Evolutionary conservation across 2,797 vertebrate species (phyloP).

Genomic region (Lates japonicus): DNA sequence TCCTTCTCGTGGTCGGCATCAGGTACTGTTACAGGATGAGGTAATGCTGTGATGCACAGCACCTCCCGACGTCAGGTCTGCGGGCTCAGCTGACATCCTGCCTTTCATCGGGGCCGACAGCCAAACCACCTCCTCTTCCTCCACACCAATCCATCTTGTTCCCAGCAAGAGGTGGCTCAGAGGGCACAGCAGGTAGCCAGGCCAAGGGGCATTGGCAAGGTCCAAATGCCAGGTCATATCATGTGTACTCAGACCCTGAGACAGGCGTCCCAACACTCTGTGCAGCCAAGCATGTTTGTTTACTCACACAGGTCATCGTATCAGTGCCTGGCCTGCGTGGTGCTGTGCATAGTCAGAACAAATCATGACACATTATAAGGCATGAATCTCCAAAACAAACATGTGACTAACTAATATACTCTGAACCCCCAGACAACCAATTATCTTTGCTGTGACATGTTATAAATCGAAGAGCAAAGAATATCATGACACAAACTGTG

Average conservation of each 20-base stretch:
- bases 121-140: conserved; percentile 24
- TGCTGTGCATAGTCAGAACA: conserved; percentile 26
- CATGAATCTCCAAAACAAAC: conserved; percentile 42
- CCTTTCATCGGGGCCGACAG: conserved; percentile 45
- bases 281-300: conserved; percentile 56
- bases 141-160: conserved; percentile 20
- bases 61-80: conserved; percentile 31
- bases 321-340: conserved; percentile 28
- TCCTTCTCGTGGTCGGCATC: conserved; percentile 4
- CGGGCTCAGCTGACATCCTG: conserved; percentile 37
- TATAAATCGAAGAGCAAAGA: not conserved
- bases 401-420: conserved; percentile 10
- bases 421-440: not conserved
- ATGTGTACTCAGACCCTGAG: conserved; percentile 64
- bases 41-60: conserved; percentile 13
- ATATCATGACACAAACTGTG: conserved; percentile 3
- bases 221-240: conserved; percentile 70
- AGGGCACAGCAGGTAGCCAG: conserved; percentile 48
- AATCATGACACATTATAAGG: conserved; percentile 27
- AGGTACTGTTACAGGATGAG: conserved; percentile 7
- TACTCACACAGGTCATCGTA: conserved; percentile 49
- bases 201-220: conserved; percentile 58
- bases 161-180: conserved; percentile 29
- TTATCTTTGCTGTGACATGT: not conserved
- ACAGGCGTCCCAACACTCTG: conserved; percentile 43